These are phyloP conservation scores for Tetrao urogallus DNA, from an alignment of 2,113 vertebrate species.

Conservation along the genomic window DNA sequence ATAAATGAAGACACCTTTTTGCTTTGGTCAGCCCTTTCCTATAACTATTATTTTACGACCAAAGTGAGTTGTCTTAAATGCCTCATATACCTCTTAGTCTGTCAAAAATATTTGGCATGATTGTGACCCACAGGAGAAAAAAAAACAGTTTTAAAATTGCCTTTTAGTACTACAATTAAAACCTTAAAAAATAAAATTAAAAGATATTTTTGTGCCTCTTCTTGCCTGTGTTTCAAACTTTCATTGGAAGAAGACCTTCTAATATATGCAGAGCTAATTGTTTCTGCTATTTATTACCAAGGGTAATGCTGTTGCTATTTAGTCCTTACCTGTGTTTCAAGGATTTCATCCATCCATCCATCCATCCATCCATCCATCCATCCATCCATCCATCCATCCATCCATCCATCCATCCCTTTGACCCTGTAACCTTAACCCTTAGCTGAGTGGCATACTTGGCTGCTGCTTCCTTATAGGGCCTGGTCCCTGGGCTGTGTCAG, in stretches of 20 bases:
- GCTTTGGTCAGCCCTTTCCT: not conserved
- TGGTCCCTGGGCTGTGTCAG: not conserved
- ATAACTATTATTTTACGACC: not conserved
- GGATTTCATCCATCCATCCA: not conserved
- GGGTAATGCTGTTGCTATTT: not conserved
- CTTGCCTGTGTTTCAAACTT: not conserved
- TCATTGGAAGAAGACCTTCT: not conserved
- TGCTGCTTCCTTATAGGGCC: not conserved
- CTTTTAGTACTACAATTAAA: not conserved
- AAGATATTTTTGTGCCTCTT: not conserved
- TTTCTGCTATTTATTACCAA: not conserved
- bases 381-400: no score
- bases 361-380: no score
- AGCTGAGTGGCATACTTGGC: not conserved
- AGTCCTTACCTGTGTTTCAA: not conserved
- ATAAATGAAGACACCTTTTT: not conserved
- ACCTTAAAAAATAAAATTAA: not conserved
- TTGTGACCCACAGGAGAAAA: not conserved
- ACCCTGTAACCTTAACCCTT: not conserved
- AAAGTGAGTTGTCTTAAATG: not conserved
- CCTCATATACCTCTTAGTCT: not conserved
- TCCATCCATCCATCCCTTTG: not conserved
- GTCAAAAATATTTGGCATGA: not conserved
- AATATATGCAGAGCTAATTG: not conserved
- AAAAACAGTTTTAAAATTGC: not conserved